Evolutionary conservation across 2,797 vertebrate genomes (phyloP), one percentile per base, ranked within the genome.

Genomic region (Tenualosa thibaudeaui): DNA sequence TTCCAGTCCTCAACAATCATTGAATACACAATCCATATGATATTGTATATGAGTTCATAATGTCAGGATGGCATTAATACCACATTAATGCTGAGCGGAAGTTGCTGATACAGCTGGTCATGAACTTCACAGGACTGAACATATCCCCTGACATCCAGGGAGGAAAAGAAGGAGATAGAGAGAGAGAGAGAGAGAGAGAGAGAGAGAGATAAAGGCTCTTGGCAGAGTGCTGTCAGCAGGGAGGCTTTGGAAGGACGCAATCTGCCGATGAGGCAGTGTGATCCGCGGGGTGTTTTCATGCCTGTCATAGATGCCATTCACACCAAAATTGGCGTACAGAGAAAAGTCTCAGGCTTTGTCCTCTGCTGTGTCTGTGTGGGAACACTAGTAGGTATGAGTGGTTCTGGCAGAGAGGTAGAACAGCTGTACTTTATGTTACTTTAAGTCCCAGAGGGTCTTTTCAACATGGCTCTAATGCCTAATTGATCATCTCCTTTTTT

Each of bases 221-320:
- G 91, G 89, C 92, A 93, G 89, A 81, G 68, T 15, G 90, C 87
- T 93, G 93, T 93, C 92, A 92, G 89, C 85, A 9, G 82, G 89
- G 89, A 89, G 82, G 90, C 92, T 93, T 91, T 85, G 90, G 92
- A 88, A 87, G 88, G 81, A 92, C 87, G 58, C 88, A 88, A 84
- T 91, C 86, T 90, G 91, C 86, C 84, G 85, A 87, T 91, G 89
- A 92, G 90, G 91, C 88, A 71, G 85, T 86, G 68, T 90, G 87
- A 92, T 90, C 91, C 81, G 81, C 85, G 88, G 91, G 68, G 87
- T 89, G 86, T 94, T 75, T 94, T 92, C 86, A 91, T 56, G 81
- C 85, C 88, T 88, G 89, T 91, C 88, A 91, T 43, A 91, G 89
- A 90, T 89, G 91, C 84, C 86, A 89, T 91, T 91, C 75, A 82